Evolutionary conservation across 2,113 vertebrate genomes (phyloP), one percentile per base, ranked within the genome.

Genomic region (Macaca mulatta): DNA sequence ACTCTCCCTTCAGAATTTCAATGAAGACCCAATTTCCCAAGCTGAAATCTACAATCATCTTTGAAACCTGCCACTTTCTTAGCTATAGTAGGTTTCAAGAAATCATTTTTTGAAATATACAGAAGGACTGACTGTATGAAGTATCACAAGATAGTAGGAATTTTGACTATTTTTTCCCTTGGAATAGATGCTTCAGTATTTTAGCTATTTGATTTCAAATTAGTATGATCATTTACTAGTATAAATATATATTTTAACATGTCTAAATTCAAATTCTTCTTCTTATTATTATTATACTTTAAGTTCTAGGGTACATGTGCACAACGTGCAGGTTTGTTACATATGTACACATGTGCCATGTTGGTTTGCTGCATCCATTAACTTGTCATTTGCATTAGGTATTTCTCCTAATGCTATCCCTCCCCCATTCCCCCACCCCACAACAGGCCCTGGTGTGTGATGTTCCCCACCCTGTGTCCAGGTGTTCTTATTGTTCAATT

Each of bases 191-290:
- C 25, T 87, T 95, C 17, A 81, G 40, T 75, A 85, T 95, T 92
- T 89, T 83, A 92, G 52, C 23, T 30, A 85, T 79, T 91, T 74
- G 45, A 50, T 92, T 94, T 94, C n/a, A 92, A 89, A 72, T 72
- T 85, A 64, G 43, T 72, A n/a, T 83, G 35, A 72, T 69, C 23
- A 57, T 43, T 93, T 84, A 45, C 8, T 90, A 45, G 14, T 90
- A 25, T 67, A 27, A 50, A 27, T 32, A 35, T 40, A 40, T 87
- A 52, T 86, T 93, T 52, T 64, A 57, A 25, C 17, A 61, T 69
- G 20, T 59, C 50, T 72, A 82, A 82, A 82, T 43, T 72, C 27
- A 82, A 61, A 25, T 78, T 43, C 48, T 50, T 50, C 12, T 50
- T 45, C 12, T 27, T 14, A 13, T 61, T 52, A 18, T 55, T 55